These are phyloP conservation scores for Chelonia mydas DNA, from an alignment of 2,797 vertebrate genomes.

Conservation along the genomic window DNA sequence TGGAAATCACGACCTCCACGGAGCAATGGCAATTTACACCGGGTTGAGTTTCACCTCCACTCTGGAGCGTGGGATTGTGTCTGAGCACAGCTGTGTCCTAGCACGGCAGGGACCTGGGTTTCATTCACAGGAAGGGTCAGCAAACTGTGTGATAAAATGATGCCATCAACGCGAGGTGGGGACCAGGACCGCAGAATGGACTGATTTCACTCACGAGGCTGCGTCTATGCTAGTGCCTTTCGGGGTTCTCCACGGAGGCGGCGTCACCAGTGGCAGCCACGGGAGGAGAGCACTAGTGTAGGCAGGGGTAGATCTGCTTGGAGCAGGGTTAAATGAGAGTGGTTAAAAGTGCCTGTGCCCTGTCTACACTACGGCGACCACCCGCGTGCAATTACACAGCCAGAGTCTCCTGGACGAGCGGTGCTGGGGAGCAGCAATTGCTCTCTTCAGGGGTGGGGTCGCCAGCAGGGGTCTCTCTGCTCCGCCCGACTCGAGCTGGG, in stretches of 20 bases:
- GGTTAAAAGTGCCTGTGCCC: neutral
- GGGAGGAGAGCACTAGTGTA: neutral
- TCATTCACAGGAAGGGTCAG: accelerated
- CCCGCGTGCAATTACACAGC: neutral
- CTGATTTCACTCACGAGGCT: neutral
- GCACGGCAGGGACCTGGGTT: accelerated
- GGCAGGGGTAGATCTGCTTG: neutral
- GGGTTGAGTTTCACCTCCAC: neutral
- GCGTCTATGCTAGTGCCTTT: neutral
- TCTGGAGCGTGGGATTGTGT: accelerated
- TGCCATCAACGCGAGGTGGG: neutral
- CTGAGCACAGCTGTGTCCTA: neutral
- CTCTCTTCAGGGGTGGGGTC: neutral
- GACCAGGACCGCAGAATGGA: neutral
- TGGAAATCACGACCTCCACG: neutral
- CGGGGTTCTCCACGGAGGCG: neutral
- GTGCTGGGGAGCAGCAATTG: neutral
- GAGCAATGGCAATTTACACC: neutral
- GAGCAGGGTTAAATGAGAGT: neutral
- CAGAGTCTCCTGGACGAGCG: neutral
- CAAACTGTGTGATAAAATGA: neutral
- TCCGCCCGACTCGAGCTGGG: accelerated
- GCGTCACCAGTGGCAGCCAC: neutral
- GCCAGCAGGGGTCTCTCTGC: neutral
- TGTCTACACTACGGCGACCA: neutral